Evolutionary conservation across 2,888 invertebrate species (phyloP).

Genomic region (Crematogaster levior): DNA sequence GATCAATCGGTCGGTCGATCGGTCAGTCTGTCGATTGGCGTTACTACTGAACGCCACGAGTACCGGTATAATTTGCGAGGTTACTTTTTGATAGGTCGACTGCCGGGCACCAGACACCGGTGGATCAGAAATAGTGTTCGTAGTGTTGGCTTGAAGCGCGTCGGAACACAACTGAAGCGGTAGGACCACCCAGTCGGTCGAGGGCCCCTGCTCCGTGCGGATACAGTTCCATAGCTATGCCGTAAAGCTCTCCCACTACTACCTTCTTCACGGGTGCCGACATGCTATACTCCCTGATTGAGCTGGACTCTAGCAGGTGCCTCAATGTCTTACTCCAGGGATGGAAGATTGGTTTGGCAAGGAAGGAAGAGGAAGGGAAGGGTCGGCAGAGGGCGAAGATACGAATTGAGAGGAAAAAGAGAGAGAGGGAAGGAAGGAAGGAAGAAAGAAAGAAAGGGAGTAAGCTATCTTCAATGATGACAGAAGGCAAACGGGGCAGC

Average conservation of each 20-base stretch:
- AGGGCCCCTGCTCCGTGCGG: slow-evolving; percentile 80
- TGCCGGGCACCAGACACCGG: slow-evolving; percentile 62
- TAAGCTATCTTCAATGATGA: slow-evolving; percentile 55
- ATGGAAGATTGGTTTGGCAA: slow-evolving; percentile 82
- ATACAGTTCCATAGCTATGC: slow-evolving; percentile 83
- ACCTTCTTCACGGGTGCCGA: slow-evolving; percentile 72
- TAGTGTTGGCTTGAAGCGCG: slow-evolving; percentile 85
- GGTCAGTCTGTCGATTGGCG: not conserved
- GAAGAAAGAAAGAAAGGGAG: slow-evolving; percentile 27
- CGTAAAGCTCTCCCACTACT: slow-evolving; percentile 83
- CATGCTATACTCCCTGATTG: slow-evolving; percentile 81
- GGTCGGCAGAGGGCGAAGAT: slow-evolving; percentile 37
- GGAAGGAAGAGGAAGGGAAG: slow-evolving; percentile 57
- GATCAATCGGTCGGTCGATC: not conserved
- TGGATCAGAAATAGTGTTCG: slow-evolving; percentile 77
- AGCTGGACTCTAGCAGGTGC: slow-evolving; percentile 84
- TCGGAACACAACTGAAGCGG: slow-evolving; percentile 85
- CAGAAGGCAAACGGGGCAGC: slow-evolving; percentile 47
- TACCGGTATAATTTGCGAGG: slow-evolving; percentile 45
- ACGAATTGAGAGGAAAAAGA: slow-evolving; percentile 60
- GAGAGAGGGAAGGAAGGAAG: not conserved
- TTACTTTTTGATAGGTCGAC: slow-evolving; percentile 33
- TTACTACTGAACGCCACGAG: slow-evolving; percentile 9
- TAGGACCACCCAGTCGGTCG: slow-evolving; percentile 86
- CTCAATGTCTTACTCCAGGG: slow-evolving; percentile 85